Conservation (phyloP, 2,888 invertebrate species). For the Adela reaumurella region DNA sequence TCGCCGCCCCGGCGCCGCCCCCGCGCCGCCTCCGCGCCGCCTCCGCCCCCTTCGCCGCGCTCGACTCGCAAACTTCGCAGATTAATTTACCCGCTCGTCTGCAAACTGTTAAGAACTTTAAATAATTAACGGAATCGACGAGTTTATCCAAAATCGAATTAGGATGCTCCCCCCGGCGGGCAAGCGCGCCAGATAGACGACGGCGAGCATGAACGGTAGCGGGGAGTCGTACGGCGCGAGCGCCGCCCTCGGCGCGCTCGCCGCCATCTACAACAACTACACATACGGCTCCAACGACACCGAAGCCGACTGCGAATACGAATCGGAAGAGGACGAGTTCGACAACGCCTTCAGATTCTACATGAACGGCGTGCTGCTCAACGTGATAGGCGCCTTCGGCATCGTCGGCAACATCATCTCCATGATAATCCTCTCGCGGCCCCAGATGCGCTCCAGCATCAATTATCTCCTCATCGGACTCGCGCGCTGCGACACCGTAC, state of each 20-base stretch:
- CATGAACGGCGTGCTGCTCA: conserved; percentile 77
- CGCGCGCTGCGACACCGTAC: conserved; percentile 88
- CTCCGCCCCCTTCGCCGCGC: too few relatives aligned
- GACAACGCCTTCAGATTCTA: conserved; percentile 68
- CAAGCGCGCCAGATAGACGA: background rate
- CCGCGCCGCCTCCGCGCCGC: background rate
- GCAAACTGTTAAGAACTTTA: background rate
- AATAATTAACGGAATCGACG: background rate
- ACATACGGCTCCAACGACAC: background rate
- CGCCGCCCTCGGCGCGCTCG: background rate
- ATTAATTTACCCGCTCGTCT: background rate
- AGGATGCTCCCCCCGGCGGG: background rate
- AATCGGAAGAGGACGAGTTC: conserved; percentile 33
- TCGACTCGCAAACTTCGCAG: background rate
- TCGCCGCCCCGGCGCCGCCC: too few relatives aligned
- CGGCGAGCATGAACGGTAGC: background rate
- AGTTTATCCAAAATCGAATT: background rate
- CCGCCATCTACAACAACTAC: background rate
- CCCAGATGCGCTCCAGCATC: conserved; percentile 94
- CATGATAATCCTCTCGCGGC: conserved; percentile 85
- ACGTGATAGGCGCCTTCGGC: conserved; percentile 76
- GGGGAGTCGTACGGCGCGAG: background rate
- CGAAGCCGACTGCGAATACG: conserved; percentile 19
- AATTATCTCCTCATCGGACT: conserved; percentile 92
- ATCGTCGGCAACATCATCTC: conserved; percentile 88